These are phyloP conservation scores for Isurus oxyrinchus DNA, from an alignment of 2,113 vertebrate genomes.

Conservation along the genomic window DNA sequence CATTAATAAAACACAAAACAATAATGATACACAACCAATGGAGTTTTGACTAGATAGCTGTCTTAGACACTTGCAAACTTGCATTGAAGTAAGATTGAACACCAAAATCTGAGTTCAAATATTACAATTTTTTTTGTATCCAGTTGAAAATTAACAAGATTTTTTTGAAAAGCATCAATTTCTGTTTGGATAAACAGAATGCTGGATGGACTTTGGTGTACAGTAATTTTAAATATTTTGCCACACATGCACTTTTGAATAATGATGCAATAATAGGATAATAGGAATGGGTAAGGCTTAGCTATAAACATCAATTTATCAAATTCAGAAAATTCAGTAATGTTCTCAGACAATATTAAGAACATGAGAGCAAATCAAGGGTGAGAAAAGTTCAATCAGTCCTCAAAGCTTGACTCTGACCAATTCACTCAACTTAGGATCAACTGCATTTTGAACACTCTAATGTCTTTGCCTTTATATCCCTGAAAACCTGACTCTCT, in stretches of 20 bases:
- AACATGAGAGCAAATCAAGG: background rate
- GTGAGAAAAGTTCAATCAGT: background rate
- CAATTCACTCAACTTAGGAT: background rate
- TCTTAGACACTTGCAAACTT: background rate
- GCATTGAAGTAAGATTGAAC: background rate
- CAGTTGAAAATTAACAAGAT: slow-evolving; percentile 11
- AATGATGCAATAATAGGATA: background rate
- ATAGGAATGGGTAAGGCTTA: background rate
- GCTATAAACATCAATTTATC: background rate
- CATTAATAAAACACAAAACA: background rate
- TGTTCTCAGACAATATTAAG: background rate
- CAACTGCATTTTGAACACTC: background rate
- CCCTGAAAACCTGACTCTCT: background rate
- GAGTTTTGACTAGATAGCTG: background rate
- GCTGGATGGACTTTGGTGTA: background rate
- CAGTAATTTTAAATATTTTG: background rate
- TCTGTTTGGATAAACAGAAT: background rate
- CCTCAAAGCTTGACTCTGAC: background rate
- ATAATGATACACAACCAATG: background rate
- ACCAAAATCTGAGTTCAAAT: background rate
- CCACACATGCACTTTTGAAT: background rate
- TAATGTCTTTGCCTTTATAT: background rate
- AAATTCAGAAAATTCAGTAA: background rate
- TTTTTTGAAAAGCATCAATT: background rate
- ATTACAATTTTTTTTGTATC: background rate